Evolutionary conservation across 92 coral and sea anemone species (phyloP).

Genomic region (Anthopleura xanthogrammica): DNA sequence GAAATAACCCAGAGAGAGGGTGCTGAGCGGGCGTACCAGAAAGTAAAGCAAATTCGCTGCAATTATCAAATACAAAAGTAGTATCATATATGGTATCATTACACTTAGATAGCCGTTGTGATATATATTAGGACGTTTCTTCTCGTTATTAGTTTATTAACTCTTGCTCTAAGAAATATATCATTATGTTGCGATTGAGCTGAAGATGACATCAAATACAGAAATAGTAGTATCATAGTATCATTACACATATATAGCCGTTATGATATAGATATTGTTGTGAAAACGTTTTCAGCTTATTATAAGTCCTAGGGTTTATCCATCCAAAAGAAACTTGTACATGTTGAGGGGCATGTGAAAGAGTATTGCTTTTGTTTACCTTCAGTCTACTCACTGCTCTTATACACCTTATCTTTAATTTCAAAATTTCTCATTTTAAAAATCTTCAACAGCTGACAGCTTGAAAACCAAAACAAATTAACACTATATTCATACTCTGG

Average conservation of each 20-base stretch:
- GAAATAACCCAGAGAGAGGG: slow-evolving; percentile 15
- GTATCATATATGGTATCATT: neutral
- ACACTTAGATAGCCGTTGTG: too few relatives aligned
- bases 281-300: neutral
- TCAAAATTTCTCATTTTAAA: neutral
- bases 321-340: neutral
- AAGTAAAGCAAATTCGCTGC: slow-evolving; percentile 18
- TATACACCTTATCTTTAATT: neutral
- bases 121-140: too few relatives aligned
- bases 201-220: too few relatives aligned
- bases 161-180: too few relatives aligned
- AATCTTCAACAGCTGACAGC: neutral
- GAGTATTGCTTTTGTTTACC: neutral
- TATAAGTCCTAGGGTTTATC: neutral
- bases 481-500: neutral
- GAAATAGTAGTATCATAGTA: too few relatives aligned
- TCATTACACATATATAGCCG: too few relatives aligned
- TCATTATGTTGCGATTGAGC: too few relatives aligned
- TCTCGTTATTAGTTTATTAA: too few relatives aligned
- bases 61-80: neutral
- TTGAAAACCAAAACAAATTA: neutral
- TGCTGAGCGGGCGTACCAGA: slow-evolving; percentile 22
- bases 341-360: neutral
- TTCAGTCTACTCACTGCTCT: neutral
- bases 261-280: neutral